Conservation (phyloP, 2,888 invertebrate genomes). For the Philonicus albiceps region DNA sequence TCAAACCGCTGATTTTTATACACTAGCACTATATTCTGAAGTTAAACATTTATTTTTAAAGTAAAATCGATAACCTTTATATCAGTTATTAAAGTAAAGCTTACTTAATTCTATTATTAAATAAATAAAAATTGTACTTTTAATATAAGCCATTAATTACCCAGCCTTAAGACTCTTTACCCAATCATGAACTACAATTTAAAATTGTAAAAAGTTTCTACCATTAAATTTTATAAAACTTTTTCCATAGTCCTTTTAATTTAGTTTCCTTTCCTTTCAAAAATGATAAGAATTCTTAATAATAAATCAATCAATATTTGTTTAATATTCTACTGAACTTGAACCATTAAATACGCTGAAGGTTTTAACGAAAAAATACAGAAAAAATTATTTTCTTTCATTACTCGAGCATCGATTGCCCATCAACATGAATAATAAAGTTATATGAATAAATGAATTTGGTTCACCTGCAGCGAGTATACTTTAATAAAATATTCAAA, state of each 20-base stretch:
- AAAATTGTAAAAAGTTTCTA: not conserved
- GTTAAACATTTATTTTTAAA: too few species aligned
- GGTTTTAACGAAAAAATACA: not conserved
- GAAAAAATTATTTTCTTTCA: not conserved
- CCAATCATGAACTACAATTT: not conserved
- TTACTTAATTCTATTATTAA: too few species aligned
- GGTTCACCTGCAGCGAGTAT: not conserved
- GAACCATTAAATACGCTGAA: not conserved
- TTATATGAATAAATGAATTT: not conserved
- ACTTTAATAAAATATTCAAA: not conserved
- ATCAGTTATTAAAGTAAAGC: too few species aligned
- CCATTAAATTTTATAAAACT: not conserved
- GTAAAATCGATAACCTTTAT: too few species aligned
- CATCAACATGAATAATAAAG: not conserved
- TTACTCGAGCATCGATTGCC: not conserved
- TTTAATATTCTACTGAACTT: not conserved
- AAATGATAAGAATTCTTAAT: not conserved
- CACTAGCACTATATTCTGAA: too few species aligned
- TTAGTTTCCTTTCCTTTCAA: not conserved
- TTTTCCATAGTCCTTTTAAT: not conserved
- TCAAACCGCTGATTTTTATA: too few species aligned
- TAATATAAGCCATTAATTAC: too few species aligned
- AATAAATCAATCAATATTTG: not conserved
- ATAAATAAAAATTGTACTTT: too few species aligned
- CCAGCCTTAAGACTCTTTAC: too few species aligned